Evolutionary conservation across 2,888 invertebrate genomes (phyloP), one percentile per base, ranked within the genome.

Genomic region (Protophormia terraenovae): DNA sequence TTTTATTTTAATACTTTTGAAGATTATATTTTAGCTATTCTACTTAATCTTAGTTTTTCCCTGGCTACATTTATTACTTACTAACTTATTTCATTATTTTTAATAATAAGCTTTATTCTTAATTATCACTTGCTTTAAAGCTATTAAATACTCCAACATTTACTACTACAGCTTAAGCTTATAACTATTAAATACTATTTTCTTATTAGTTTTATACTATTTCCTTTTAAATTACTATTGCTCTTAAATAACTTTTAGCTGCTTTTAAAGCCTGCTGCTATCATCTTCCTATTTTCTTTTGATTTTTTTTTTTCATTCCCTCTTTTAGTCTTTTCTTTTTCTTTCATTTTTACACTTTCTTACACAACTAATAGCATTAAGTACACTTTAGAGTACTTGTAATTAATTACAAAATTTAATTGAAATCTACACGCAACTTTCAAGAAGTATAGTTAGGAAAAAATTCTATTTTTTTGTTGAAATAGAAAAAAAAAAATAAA

Each of bases 381-480:
- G 45, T 72, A 55, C 38, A 64, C 41, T 75, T 77, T 32, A 16
- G 6, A 55, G 69, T 64, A 58, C 81, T 83, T 77, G 82, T 85
- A 88, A 89, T 90, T 89, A 89, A 90, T 88, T 86, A 81, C 87
- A 82, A 88, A 88, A 88, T 90, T 89, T 88, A 89, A 89, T 88
- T 87, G 87, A 88, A 89, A 87, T 88, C 85, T 84, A 84, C 87
- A 87, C 87, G 87, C 83, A 71, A 88, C 45, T 47, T 73, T 87
- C 81, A 86, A 2, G 8, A 24, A 22, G 10, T 29, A 19, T 3
- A 14, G 55, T 14, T 19, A 55, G 19, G 10, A 32, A 24, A 35
- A 47, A 22, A 41, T 7, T 1, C 6, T 19, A n/a, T 19, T 27
- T 67, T 47, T 47, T 76, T 45, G 8, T 35, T 14, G 29, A 27